These are phyloP conservation scores for Anoplius nigerrimus DNA, from an alignment of 2,888 invertebrate genomes.

Conservation along the genomic window DNA sequence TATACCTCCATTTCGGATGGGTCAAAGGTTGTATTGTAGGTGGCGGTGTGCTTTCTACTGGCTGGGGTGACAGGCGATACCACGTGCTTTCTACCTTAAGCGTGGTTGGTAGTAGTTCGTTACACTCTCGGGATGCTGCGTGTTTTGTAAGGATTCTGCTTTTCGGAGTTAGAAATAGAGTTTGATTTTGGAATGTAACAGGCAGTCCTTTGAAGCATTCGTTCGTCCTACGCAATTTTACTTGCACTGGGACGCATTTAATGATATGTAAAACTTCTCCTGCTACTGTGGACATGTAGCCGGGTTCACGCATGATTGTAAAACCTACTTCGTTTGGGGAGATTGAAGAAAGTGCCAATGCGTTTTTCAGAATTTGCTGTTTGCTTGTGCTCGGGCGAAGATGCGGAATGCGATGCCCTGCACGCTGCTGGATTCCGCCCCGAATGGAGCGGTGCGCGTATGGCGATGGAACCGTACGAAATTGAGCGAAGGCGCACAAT, in stretches of 20 bases:
- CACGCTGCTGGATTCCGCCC: too few relatives aligned
- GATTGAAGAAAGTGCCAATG: slow-evolving; percentile 44
- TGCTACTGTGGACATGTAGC: slow-evolving; percentile 49
- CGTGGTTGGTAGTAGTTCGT: slow-evolving; percentile 36
- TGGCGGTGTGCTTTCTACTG: slow-evolving; percentile 23
- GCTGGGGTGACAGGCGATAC: slow-evolving; percentile 36
- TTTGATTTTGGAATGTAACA: slow-evolving; percentile 28
- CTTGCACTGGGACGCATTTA: slow-evolving; percentile 44
- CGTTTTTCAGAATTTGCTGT: slow-evolving; percentile 51
- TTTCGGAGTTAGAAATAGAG: slow-evolving; percentile 42
- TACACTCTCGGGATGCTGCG: slow-evolving; percentile 46
- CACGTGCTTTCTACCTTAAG: slow-evolving; percentile 44
- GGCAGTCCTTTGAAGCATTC: slow-evolving; percentile 51
- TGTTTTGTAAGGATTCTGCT: slow-evolving; percentile 45
- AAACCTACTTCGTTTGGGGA: slow-evolving; percentile 52
- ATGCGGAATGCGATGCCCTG: too few relatives aligned
- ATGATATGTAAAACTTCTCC: slow-evolving; percentile 41
- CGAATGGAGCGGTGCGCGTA: too few relatives aligned
- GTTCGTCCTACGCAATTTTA: slow-evolving; percentile 27
- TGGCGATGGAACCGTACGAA: too few relatives aligned
- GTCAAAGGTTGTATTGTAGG: slow-evolving; percentile 27
- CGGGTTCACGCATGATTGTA: slow-evolving; percentile 45
- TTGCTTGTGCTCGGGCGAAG: too few relatives aligned
- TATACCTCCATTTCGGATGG: slow-evolving; percentile 39
- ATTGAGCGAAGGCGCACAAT: too few relatives aligned